Evolutionary conservation across 2,888 invertebrate genomes (phyloP), one percentile per base, ranked within the genome.

Genomic region (Spicauda simplicius): DNA sequence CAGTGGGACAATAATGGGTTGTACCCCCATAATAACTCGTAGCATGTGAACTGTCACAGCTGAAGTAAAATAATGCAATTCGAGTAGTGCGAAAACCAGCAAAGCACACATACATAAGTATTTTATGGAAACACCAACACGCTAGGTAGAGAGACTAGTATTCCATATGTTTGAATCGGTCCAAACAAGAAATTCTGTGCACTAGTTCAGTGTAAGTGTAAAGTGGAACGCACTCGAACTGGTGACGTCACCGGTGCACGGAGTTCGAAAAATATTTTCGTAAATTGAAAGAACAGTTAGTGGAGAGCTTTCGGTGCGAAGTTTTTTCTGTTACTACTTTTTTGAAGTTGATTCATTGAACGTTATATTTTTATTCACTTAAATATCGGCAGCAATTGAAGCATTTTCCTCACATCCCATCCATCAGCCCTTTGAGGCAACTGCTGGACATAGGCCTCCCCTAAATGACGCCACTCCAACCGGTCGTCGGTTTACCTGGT

Each of bases 161-260:
- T 41, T 41, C 12, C 14, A 41, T 41, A 41, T 41, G 5, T 25
- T 41, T 59, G 45, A 16, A 48, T 25, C n/a, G 25, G 11, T 45
- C 11, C 11, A 19, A 25, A 25, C 25, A 25, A 4, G 25, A 25
- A n/a, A 25, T 25, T 25, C 25, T 4, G 11, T 50, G 4, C 16
- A 19, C 25, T 64, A 19, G 59, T 68, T 68, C 69, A 67, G 61
- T 64, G 69, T 57, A 69, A 63, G 67, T 69, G 69, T 67, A 69
- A 72, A 73, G 69, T 74, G 63, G 71, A 64, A 68, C 70, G 69
- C 69, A 70, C 71, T 74, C 68, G 55, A 68, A 70, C 63, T 64
- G 56, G 68, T 72, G 72, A 73, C 71, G 71, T 68, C 66, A 64
- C 58, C 33, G 58, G 52, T 64, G 20, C 56, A 56, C 60, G 50